Evolutionary conservation across 2,888 invertebrate genomes (phyloP), one percentile per base, ranked within the genome.

Genomic region (Candidula unifasciata): DNA sequence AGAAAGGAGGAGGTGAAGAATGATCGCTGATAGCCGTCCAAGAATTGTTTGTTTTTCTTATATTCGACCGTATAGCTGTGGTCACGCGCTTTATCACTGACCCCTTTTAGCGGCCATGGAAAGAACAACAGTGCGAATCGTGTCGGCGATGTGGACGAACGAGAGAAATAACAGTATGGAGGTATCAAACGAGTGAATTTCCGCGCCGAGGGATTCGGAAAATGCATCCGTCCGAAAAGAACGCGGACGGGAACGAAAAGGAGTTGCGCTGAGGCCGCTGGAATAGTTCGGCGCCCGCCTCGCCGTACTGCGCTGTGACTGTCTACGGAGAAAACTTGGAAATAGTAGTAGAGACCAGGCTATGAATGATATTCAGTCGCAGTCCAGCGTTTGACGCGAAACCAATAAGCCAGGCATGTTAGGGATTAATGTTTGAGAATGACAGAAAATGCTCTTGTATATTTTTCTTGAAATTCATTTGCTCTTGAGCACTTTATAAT

Each of bases 61-160:
- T 21, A 35, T 37, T 16, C 27, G 21, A 24, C 24, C 8, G 5
- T 69, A 69, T 69, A 21, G 69, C 24, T 69, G 35, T 16, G 35
- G 35, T 69, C 69, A 69, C 69, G 69, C 24, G 69, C 69, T 35
- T n/a, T 66, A 66, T 66, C 66, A 27, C 44, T 44, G n/a, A 27
- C n/a, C 66, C 66, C 66, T n/a, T 69, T 69, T 69, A 73, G 73
- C n/a, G 73, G 27, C n/a, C 73, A n/a, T 6, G 52, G 10, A 73
- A 73, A 27, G 27, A 52, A 71, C 16, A 68, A 68, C 71, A 73
- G n/a, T 44, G n/a, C 44, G 44, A 73, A n/a, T 44, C n/a, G 27
- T 27, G 18, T 33, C 30, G 44, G 54, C 44, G 74, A 54, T 54
- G 16, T 8, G 54, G 74, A 54, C 69, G 30, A 74, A 27, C 16